Base-by-base conservation (phyloP, 2,797 vertebrate genomes). In the Argya squamiceps region DNA sequence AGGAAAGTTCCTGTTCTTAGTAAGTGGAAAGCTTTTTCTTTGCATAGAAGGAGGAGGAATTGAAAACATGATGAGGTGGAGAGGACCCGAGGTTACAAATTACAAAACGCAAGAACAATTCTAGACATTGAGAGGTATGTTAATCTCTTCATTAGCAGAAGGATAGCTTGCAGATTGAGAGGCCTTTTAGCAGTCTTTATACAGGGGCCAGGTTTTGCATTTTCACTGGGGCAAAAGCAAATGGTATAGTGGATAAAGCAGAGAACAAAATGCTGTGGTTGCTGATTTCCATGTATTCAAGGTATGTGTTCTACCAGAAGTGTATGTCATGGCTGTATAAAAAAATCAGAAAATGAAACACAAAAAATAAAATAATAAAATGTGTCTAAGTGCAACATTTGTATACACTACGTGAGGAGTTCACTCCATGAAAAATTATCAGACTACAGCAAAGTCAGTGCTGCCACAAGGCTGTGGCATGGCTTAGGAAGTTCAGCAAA, bases 101-200 rank as follows among this genome's bases (percentile, higher is more conserved):
- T 59, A 86, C 44, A 30, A 77, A 86, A 62, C 1, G 0, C 27
- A 79, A 86, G 84, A 94, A 59, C 89, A 89, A 73, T 92, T 94
- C 67, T 79, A 84, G 80, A 75, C 70, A 53, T 78, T 49, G 53
- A 95, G 64, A 94, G 50, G 39, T 78, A 83, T 74, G 67, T 80
- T 95, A 92, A 96, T 95, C 73, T 95, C 8, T 3, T 92, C 55
- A 59, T 73, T 96, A 88, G 76, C 50, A 63, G 68, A 88, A 79
- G 63, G 79, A 63, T 71, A 41, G 49, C 59, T 92, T 89, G 74
- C 74, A 88, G 88, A 73, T 70, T 81, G 78, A 85, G 76, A 78
- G 37, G 26, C 53, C 65, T 95, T 91, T 92, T 84, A 84, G 56
- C 3, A 1, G 53, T 75, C 75, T 80, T 83, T 86, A 77, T 50